Base-by-base conservation (phyloP, 2,113 vertebrate genomes). In the Suncus etruscus region DNA sequence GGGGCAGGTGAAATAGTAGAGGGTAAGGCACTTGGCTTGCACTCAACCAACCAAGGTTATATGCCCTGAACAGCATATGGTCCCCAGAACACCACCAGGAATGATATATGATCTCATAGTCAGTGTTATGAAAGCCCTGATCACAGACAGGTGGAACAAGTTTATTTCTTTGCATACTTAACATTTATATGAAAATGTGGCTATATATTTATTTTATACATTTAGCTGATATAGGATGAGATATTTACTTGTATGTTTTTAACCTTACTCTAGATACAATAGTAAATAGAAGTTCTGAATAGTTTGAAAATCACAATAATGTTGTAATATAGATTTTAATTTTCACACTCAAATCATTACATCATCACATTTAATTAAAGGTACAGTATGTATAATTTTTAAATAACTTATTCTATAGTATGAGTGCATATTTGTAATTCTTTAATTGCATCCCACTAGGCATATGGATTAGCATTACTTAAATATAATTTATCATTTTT, bases 391-490 rank as follows among this genome's bases (percentile, higher is more conserved):
- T 27, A 1, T 18, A 25, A 58, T 58, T 32, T 79, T 84, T 85
- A 63, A 22, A 80, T 47, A 69, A 29, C 7, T 3, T 76, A 81
- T 77, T n/a, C 11, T 70, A 27, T 18, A 58, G 16, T 29, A 79
- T 73, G 6, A 80, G 20, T 32, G 27, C 77, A 22, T 75, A 16
- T 73, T 0, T 80, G 12, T 70, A 69, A 78, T 86, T 88, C 11
- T 25, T 82, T 85, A 79, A 86, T 65, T 66, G 75, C 1, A 82
- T 58, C 10, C 10, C 72, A 7, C 79, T 45, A 86, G 15, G 18
- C 54, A 79, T 9, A 92, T 78, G 66, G 87, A 88, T 95, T 88
- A 86, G 58, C 20, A 20, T 76, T 83, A 86, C 50, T n/a, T 11
- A 66, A 66, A 75, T 31, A 76, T 8, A 83, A 76, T 89, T 73